Evolutionary conservation across 37 sponge, comb jelly and placozoan genomes (phyloP).

Genomic region (Oopsacas minuta): DNA sequence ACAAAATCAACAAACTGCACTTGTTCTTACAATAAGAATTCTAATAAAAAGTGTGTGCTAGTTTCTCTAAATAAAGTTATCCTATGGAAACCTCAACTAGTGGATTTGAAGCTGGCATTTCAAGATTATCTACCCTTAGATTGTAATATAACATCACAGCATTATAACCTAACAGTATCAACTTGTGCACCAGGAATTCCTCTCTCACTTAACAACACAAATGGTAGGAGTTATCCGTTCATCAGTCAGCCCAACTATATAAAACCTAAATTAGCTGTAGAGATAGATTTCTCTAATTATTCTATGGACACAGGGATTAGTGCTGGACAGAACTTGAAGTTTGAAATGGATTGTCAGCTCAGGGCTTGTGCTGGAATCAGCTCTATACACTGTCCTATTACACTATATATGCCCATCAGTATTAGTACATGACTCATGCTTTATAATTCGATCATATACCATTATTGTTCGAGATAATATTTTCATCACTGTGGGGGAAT

Average conservation of each 20-base stretch:
- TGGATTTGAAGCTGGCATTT: neutral
- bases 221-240: neutral
- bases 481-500: too few relatives aligned
- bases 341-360: neutral
- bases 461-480: too few relatives aligned
- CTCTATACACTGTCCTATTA: neutral
- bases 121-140: neutral
- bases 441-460: neutral
- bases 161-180: neutral
- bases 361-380: neutral
- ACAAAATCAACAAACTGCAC: neutral
- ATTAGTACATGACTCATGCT: too few relatives aligned
- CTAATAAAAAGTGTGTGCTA: neutral
- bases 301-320: neutral
- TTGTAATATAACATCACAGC: neutral
- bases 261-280: neutral
- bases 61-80: neutral
- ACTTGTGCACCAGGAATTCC: neutral
- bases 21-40: neutral
- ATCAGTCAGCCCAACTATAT: neutral
- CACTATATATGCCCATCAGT: neutral
- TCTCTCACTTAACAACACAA: neutral
- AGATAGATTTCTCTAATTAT: neutral
- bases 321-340: neutral
- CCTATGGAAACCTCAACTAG: neutral